A percentile compares a stretch with the other conserved stretches of the same genome.
Evolutionary conservation across 2,797 vertebrate genomes (phyloP).

Genomic region (Epinephelus awoara): DNA sequence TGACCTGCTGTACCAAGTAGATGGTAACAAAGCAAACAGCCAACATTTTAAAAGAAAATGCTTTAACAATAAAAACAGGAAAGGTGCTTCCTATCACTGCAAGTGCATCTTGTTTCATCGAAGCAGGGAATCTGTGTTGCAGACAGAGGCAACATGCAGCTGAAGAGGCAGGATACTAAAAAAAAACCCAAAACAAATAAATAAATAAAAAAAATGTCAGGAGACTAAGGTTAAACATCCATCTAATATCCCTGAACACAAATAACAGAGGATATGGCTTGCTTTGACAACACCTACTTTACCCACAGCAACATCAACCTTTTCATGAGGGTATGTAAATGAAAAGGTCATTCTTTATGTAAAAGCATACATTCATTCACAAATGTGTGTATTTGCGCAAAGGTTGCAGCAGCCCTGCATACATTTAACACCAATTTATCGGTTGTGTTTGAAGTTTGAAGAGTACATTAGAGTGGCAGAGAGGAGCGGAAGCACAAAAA

Average conservation of each 20-base stretch:
- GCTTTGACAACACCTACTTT: constrained; percentile 17
- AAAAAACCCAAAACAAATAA: background rate
- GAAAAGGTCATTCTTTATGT: constrained; percentile 29
- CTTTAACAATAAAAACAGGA: background rate
- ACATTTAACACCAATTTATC: background rate
- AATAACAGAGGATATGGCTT: constrained; percentile 6
- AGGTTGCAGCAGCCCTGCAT: background rate
- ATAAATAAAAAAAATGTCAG: background rate
- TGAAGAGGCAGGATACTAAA: background rate
- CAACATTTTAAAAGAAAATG: background rate
- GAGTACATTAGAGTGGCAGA: background rate
- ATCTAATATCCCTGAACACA: background rate
- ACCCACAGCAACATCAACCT: background rate
- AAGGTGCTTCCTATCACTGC: background rate
- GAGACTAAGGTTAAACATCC: background rate
- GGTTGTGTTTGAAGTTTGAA: background rate
- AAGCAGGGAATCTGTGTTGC: background rate
- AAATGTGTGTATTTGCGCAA: background rate
- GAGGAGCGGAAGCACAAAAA: background rate
- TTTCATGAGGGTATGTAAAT: background rate
- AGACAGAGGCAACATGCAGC: background rate
- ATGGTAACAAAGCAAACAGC: background rate
- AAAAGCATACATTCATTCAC: background rate
- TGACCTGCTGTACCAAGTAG: background rate
- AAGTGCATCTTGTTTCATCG: background rate